Conservation (phyloP, 2,888 invertebrate species). For the Neuroscelio doddi region DNA sequence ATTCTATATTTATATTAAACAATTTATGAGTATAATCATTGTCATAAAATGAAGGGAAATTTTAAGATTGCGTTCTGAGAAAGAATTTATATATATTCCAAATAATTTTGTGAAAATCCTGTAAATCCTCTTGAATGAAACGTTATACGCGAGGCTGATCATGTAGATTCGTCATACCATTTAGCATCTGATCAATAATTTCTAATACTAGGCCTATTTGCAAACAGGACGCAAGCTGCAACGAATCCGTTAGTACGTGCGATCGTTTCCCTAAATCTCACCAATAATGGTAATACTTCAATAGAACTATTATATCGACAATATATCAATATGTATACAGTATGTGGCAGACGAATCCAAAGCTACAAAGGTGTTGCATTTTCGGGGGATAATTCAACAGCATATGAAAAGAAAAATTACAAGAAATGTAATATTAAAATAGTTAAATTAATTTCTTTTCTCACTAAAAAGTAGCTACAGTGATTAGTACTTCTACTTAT, state of each 20-base stretch:
- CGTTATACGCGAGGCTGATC: slow-evolving; percentile 4
- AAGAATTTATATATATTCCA: too few species aligned
- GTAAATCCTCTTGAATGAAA: slow-evolving; percentile 4
- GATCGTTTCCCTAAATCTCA: slow-evolving; percentile 69
- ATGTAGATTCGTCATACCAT: slow-evolving; percentile 54
- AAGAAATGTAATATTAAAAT: too few species aligned
- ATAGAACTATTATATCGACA: slow-evolving; percentile 63
- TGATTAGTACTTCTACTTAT: too few species aligned
- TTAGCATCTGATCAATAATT: slow-evolving; percentile 62
- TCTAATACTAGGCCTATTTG: slow-evolving; percentile 67
- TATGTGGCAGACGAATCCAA: slow-evolving; percentile 57
- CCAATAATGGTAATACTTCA: slow-evolving; percentile 68
- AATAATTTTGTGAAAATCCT: neutral
- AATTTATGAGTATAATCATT: too few species aligned
- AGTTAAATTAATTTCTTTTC: too few species aligned
- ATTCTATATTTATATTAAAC: too few species aligned
- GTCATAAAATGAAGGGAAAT: too few species aligned
- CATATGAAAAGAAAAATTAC: too few species aligned
- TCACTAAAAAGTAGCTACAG: too few species aligned
- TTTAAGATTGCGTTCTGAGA: too few species aligned
- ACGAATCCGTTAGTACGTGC: slow-evolving; percentile 68
- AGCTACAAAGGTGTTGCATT: slow-evolving; percentile 63
- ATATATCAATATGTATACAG: slow-evolving; percentile 65
- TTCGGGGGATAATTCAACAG: slow-evolving; percentile 59
- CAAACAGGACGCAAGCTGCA: slow-evolving; percentile 70